Evolutionary conservation across 2,797 vertebrate genomes (phyloP), one percentile per base, ranked within the genome.

Genomic region (Heteromormyrus szaboi): DNA sequence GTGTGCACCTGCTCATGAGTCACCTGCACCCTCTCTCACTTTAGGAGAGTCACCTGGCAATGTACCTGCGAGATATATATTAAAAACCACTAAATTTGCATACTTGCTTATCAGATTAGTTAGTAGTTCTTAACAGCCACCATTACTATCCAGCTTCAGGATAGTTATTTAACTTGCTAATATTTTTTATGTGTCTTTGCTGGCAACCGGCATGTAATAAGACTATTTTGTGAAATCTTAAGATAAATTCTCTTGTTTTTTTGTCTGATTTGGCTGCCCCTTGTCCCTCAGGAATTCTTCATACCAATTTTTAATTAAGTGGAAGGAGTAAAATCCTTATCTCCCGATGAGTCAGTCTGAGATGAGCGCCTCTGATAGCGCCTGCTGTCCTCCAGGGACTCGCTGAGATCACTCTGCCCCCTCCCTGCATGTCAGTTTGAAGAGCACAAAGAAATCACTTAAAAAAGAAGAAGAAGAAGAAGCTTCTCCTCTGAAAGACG

Each of bases 261-360:
- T 46, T 81, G 76, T 81, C 19, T 87, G 85, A 72, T 87, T 89
- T 79, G 85, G 89, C 54, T 68, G 86, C 53, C 41, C 29, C 11
- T 50, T 46, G 9, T 46, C 29, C 79, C 89, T 11, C 22, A 68
- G 87, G 89, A 88, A 86, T 68, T 85, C 62, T 88, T 54, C 87
- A 54, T 88, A 88, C 85, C 46, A 48, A 87, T 89, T 85, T 89
- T 89, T 89, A 89, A 88, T 89, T 89, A 89, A 85, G 79, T 46
- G 89, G 68, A 79, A 85, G 50, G 29, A 68, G 44, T 65, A 81
- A 44, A 44, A 87, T 87, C 48, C 89, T 51, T 48, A 48, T 56
- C 79, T 85, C 33, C 68, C 56, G 53, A 54, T 72, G 89, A 89
- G 89, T 86, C 86, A 29, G 79, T 87, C 53, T 37, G 86, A 65